Percentiles rank a stretch among this genome's conserved stretches.
Conservation (phyloP, 2,113 vertebrate species). For the Pionites leucogaster region DNA sequence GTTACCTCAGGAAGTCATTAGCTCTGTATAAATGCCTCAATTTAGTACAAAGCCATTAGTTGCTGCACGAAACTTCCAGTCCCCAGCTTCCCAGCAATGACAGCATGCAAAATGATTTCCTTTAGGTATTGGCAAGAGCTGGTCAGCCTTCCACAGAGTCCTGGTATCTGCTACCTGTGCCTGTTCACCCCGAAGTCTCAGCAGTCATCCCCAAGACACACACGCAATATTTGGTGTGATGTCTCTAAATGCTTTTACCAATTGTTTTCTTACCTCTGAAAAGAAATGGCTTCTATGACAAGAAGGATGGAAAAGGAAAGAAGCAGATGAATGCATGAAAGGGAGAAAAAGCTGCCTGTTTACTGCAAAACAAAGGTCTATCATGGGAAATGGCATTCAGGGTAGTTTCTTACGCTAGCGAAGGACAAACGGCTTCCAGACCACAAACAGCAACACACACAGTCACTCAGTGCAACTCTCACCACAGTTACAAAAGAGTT, state of each 20-base stretch:
- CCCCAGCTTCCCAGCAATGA: neutral
- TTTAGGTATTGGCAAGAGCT: neutral
- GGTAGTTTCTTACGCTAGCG: neutral
- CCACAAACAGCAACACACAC: fast-evolving
- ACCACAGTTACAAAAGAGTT: neutral
- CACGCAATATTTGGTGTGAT: neutral
- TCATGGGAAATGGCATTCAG: neutral
- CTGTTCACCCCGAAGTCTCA: neutral
- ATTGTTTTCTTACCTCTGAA: neutral
- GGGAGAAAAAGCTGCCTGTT: neutral
- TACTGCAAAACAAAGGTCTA: neutral
- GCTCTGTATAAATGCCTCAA: neutral
- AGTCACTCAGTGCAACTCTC: fast-evolving
- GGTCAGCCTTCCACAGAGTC: neutral
- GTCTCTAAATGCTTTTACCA: neutral
- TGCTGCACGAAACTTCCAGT: neutral
- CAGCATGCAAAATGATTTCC: neutral
- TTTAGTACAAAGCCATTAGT: neutral
- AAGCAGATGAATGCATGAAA: neutral
- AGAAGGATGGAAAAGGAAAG: neutral
- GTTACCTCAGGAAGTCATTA: neutral
- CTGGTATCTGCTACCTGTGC: neutral
- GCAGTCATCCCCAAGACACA: neutral
- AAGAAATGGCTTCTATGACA: neutral
- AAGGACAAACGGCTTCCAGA: neutral